Base-by-base conservation (phyloP, 1,140 invertebrate species). In the Metaphire vulgaris region DNA sequence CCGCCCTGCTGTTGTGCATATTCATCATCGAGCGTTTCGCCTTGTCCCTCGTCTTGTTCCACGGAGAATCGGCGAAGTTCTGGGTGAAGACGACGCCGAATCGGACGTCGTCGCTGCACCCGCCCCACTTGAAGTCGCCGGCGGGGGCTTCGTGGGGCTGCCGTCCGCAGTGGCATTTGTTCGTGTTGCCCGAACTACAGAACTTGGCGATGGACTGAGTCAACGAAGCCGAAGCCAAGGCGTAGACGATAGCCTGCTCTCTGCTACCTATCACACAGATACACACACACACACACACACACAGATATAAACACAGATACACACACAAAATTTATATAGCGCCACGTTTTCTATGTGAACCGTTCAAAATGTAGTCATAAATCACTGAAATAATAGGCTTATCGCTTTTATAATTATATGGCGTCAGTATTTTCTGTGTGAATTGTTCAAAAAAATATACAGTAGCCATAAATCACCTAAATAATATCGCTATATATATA, bases 191-290 rank as follows among this genome's bases (percentile, higher is more conserved):
- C 68, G 89, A 87, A 16, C 90, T 88, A 81, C 92, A 93, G 1
- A 89, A 91, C 78, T 89, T 86, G 0, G 92, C 89, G 21, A 92
- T 86, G 0, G 90, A 88, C 81, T 91, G 90, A 1, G 90, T 89
- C 70, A 92, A 84, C 1, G 91, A 90, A 0, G 92, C 91, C 0
- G 91, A 89, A 0, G 90, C 88, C 15, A 93, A 82, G 0, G 92
- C 91, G 79, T 92, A 88, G 34, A 92, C 87, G 73, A 91, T 91
- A 0, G 92, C 91, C 65, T 92, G 92, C 85, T 93, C 92, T 81
- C 91, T 88, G 67, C 91, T 92, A 56, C 90, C 91, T 91, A 82
- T 33, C n/a, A n/a, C n/a, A n/a, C n/a, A n/a, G n/a, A n/a, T n/a
- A n/a, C n/a, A n/a, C n/a, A n/a, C n/a, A n/a, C n/a, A n/a, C n/a